These are phyloP conservation scores for Polyommatus icarus DNA, from an alignment of 2,888 invertebrate genomes.

Conservation along the genomic window DNA sequence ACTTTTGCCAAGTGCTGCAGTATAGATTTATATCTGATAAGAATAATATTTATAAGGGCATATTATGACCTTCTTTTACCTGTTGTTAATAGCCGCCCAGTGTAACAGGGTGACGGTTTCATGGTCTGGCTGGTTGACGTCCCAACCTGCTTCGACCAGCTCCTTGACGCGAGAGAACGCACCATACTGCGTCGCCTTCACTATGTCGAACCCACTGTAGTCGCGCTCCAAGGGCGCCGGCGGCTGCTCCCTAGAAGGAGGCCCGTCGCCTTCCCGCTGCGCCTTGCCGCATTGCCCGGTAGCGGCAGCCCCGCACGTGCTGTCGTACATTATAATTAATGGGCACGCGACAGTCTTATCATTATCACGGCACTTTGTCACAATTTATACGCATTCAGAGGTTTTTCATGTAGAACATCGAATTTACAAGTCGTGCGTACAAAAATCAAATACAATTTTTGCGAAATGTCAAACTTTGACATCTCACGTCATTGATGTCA, in stretches of 20 bases:
- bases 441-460: slow-evolving; percentile 10
- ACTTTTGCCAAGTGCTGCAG: background rate
- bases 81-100: slow-evolving; percentile 99
- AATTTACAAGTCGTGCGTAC: background rate
- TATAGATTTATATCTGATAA: background rate
- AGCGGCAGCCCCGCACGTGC: slow-evolving; percentile 86
- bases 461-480: background rate
- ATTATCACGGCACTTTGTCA: slow-evolving; percentile 35
- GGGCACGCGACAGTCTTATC: slow-evolving; percentile 32
- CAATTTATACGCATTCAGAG: slow-evolving; percentile 29
- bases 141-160: slow-evolving; percentile 94
- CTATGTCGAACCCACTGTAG: slow-evolving; percentile 93
- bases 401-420: background rate
- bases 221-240: slow-evolving; percentile 81
- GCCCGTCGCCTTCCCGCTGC: slow-evolving; percentile 82
- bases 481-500: background rate
- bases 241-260: slow-evolving; percentile 82
- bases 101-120: slow-evolving; percentile 99
- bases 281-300: slow-evolving; percentile 83
- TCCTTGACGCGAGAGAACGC: slow-evolving; percentile 90
- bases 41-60: background rate
- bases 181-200: slow-evolving; percentile 98
- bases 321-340: slow-evolving; percentile 81
- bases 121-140: slow-evolving; percentile 95
- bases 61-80: slow-evolving; percentile 53